Evolutionary conservation across 2,888 invertebrate genomes (phyloP), one percentile per base, ranked within the genome.

Genomic region (Oligia latruncula): DNA sequence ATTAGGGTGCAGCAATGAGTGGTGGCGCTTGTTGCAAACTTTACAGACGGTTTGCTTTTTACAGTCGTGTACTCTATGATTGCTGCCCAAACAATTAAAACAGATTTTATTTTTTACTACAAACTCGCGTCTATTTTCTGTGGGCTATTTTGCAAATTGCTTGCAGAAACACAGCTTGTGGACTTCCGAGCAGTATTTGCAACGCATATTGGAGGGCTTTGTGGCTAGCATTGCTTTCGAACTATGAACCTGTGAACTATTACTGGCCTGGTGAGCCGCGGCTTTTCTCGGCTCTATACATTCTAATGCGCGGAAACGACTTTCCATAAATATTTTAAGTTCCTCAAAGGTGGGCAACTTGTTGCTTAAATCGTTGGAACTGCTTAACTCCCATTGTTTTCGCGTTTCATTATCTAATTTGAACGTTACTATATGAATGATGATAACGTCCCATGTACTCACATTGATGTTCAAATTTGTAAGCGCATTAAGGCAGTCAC

Each of bases 101-200:
- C 52, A 52, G 17, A 52, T 52, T 15, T 52, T 52, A 52, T 52
- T 15, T 52, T 52, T 15, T 15, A 15, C 52, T 52, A 52, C 52
- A 15, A 52, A 52, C 17, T 52, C 15, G 52, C 52, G 52, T 15
- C 52, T 52, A 15, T 0, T 52, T 52, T 52, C 52, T 17, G 52
- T 52, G 52, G 52, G 5, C 17, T 52, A 17, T 52, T 52, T 15
- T 52, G 15, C 52, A 52, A 52, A 52, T 52, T 52, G 68, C 60
- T 90, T 88, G 75, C 88, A 90, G 75, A 65, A 77, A 65, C 76
- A 71, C 6, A 78, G 68, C 73, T 86, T 89, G 55, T 90, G 90
- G 68, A 72, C 13, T 66, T 84, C 88, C 5, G 77, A 68, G 77
- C 90, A 90, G 52, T 81, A 89, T 60, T 74, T 78, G 83, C 89